phyloP scores from a whole-genome alignment of 2,113 vertebrate genomes.

The Istiophorus platypterus region DNA sequence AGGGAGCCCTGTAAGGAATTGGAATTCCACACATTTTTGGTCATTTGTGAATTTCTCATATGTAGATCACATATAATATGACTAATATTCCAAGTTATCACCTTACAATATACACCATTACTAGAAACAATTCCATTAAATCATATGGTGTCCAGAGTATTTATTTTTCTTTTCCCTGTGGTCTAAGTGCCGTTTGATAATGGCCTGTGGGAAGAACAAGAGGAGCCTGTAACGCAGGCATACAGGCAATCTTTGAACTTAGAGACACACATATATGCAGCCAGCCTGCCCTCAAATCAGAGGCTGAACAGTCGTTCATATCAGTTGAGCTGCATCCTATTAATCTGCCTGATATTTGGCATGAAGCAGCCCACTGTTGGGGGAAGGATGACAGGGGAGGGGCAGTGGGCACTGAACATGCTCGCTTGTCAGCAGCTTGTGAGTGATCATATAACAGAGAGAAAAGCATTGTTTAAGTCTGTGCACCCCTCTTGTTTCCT shows the following conservation, averaged over 20 bases:
- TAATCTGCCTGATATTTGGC: constrained; percentile 67
- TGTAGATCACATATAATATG: neutral
- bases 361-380: constrained; percentile 44
- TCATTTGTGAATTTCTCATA: neutral
- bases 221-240: neutral
- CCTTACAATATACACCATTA: constrained; percentile 1
- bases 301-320: constrained; percentile 52
- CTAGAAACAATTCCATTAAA: neutral
- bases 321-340: constrained; percentile 40
- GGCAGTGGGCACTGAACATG: constrained; percentile 22
- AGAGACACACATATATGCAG: constrained; percentile 8
- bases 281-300: constrained; percentile 31
- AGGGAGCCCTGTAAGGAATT: neutral
- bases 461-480: constrained; percentile 68
- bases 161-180: neutral
- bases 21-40: neutral
- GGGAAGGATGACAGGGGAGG: constrained; percentile 47
- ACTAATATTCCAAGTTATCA: constrained; percentile 1
- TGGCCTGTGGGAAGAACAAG: neutral
- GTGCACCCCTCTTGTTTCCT: constrained; percentile 54
- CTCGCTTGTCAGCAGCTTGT: constrained; percentile 63
- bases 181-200: constrained; percentile 25
- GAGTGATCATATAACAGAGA: constrained; percentile 63
- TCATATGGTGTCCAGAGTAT: neutral
- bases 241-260: constrained; percentile 19